Percentiles rank a stretch among this genome's conserved stretches.
Conservation (phyloP, 2,888 invertebrate genomes). For the Sabatieria punctata region DNA sequence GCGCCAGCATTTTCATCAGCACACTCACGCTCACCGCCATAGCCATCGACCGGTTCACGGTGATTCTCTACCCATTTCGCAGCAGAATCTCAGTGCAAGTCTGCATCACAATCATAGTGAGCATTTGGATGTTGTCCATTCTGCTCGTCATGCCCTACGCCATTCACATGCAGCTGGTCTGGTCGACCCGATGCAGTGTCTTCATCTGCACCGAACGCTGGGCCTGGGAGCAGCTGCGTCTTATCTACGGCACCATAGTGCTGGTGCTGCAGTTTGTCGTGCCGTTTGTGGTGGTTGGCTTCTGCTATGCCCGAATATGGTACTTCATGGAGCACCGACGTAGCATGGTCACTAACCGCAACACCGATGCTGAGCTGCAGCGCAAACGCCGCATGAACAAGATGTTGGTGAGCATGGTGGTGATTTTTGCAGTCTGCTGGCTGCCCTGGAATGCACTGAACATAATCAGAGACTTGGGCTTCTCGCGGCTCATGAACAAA, state of each 20-base stretch:
- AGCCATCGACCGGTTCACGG: conserved; percentile 88
- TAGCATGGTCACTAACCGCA: background rate
- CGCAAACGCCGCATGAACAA: conserved; percentile 76
- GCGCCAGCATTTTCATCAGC: conserved; percentile 89
- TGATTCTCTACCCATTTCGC: conserved; percentile 84
- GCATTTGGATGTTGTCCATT: conserved; percentile 72
- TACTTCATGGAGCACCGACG: conserved; percentile 16
- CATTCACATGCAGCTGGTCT: conserved; percentile 46
- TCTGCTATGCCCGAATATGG: conserved; percentile 83
- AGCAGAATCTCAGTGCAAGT: conserved; percentile 74
- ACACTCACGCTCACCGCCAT: conserved; percentile 90
- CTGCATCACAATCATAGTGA: conserved; percentile 59
- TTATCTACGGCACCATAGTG: conserved; percentile 64
- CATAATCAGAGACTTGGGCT: conserved; percentile 40
- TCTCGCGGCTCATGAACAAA: conserved; percentile 43
- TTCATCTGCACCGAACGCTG: conserved; percentile 49
- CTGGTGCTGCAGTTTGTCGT: conserved; percentile 77
- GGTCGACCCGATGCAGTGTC: conserved; percentile 38
- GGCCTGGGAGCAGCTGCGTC: conserved; percentile 61
- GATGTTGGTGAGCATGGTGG: conserved; percentile 92
- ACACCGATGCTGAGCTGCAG: conserved; percentile 62
- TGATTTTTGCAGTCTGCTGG: conserved; percentile 86
- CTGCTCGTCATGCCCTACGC: conserved; percentile 78
- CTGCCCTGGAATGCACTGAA: conserved; percentile 64
- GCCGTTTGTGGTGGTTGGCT: conserved; percentile 79